Evolutionary conservation across 2,113 vertebrate genomes (phyloP).

Genomic region (Gymnocephalus cernua): DNA sequence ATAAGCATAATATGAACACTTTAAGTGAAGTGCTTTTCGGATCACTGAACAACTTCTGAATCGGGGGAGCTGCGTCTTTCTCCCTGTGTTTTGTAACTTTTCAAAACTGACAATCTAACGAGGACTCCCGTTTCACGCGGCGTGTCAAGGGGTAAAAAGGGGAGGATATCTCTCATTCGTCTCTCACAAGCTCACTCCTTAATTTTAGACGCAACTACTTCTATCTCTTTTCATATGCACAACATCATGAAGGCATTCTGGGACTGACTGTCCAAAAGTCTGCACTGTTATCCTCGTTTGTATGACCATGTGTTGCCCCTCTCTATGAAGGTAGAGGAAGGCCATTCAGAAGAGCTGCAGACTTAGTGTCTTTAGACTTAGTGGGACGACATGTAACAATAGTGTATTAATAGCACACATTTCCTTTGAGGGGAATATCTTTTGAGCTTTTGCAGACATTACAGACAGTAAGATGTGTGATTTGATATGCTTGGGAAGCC

Average conservation of each 20-base stretch:
- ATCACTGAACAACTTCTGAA: no score
- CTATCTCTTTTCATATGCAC: not conserved
- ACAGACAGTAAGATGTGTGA: not conserved
- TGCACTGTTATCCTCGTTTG: not conserved
- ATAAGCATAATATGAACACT: no score
- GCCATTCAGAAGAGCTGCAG: not conserved
- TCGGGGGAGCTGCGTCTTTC: not conserved
- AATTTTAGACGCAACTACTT: not conserved
- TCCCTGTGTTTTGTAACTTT: not conserved
- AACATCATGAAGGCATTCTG: not conserved
- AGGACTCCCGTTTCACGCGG: not conserved
- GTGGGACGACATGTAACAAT: not conserved
- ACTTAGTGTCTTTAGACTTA: not conserved
- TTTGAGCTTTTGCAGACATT: not conserved
- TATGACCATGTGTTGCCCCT: not conserved
- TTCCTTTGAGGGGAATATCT: not conserved
- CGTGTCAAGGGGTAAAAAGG: not conserved
- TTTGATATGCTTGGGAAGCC: constrained; percentile 1
- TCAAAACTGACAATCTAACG: not conserved
- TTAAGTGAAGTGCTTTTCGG: no score
- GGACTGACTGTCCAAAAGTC: not conserved
- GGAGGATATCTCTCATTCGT: not conserved
- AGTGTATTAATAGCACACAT: not conserved
- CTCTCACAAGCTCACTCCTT: not conserved
- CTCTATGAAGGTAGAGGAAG: not conserved